Evolutionary conservation across 2,113 vertebrate species (phyloP).

Genomic region (Percina caprodes): DNA sequence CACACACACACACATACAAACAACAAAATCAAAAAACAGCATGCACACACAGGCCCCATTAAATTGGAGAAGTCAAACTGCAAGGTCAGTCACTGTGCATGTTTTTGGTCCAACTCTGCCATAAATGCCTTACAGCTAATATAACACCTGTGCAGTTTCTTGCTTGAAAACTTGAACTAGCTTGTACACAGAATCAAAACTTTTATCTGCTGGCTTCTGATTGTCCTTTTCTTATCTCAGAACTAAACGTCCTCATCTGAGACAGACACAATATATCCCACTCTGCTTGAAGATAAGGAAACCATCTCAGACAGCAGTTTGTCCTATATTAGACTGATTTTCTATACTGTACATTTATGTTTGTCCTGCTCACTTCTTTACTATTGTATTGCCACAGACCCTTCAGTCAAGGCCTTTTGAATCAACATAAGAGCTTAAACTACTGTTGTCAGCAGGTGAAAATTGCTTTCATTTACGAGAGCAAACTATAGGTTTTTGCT

Average conservation of each 20-base stretch:
- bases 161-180: constrained; percentile 41
- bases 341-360: constrained; percentile 65
- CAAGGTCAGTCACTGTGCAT: constrained; percentile 52
- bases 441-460: constrained; percentile 61
- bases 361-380: constrained; percentile 53
- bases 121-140: constrained; percentile 18
- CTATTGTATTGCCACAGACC: constrained; percentile 45
- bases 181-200: constrained; percentile 34
- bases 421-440: constrained; percentile 75
- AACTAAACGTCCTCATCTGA: constrained; percentile 35
- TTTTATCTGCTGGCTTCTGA: constrained; percentile 53
- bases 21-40: background rate
- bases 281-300: constrained; percentile 56
- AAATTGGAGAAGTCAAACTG: constrained; percentile 46
- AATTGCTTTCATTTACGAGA: constrained; percentile 79
- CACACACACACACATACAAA: constrained; percentile 1
- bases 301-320: constrained; percentile 46
- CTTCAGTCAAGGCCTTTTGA: constrained; percentile 68
- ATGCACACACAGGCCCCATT: constrained; percentile 21
- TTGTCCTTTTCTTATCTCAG: constrained; percentile 58
- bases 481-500: constrained; percentile 75
- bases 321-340: constrained; percentile 60
- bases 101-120: constrained; percentile 22
- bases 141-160: constrained; percentile 47
- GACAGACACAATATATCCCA: constrained; percentile 58